phyloP scores from a whole-genome alignment of 2,888 invertebrate genomes.

The Pristionchus arcanus region DNA sequence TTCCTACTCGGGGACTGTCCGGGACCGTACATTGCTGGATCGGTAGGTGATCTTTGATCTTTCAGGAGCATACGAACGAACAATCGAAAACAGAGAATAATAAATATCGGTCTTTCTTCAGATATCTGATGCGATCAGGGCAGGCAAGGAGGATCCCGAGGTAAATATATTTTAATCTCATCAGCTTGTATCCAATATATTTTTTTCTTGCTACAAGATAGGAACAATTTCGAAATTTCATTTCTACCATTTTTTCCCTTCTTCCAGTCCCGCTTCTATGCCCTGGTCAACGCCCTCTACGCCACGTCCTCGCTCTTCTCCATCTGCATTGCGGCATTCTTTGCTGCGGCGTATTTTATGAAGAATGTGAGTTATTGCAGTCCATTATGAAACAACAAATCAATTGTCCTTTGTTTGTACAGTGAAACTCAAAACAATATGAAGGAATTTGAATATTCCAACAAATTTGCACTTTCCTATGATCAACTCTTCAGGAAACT shows the following conservation, averaged over 20 bases:
- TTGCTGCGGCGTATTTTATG: conserved; percentile 27
- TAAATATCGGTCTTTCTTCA: not conserved
- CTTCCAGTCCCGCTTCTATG: conserved; percentile 6
- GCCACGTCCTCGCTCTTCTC: not conserved
- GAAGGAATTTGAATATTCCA: too few relatives aligned
- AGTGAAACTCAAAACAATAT: too few relatives aligned
- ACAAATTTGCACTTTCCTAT: too few relatives aligned
- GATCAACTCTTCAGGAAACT: too few relatives aligned
- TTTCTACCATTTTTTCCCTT: too few relatives aligned
- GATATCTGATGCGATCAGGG: conserved; percentile 3
- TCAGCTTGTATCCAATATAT: too few relatives aligned
- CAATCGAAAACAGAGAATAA: not conserved
- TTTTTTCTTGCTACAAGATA: too few relatives aligned
- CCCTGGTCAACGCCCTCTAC: not conserved
- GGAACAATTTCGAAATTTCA: too few relatives aligned
- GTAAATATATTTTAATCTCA: not conserved
- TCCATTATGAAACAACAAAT: too few relatives aligned
- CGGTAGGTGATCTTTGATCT: not conserved
- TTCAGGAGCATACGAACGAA: too few relatives aligned
- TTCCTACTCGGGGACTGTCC: conserved; percentile 12
- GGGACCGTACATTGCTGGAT: conserved; percentile 40
- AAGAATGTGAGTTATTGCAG: too few relatives aligned
- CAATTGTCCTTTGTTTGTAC: too few relatives aligned
- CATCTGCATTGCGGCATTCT: not conserved
- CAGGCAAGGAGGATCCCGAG: not conserved